phyloP scores from a whole-genome alignment of 2,113 vertebrate genomes.

The Cervus canadensis region DNA sequence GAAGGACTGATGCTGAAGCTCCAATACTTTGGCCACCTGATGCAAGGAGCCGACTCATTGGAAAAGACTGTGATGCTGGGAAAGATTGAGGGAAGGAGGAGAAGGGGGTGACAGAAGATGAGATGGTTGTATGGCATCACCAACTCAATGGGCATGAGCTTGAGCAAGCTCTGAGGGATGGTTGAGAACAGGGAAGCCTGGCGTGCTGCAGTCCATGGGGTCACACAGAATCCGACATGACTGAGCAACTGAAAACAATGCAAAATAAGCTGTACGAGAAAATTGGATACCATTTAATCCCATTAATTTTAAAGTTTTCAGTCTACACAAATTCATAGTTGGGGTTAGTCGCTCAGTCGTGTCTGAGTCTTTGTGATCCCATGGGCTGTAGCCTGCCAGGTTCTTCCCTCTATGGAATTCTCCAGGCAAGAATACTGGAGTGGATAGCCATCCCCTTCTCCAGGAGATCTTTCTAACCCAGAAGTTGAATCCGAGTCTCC shows the following conservation, averaged over 20 bases:
- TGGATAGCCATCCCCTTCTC: neutral
- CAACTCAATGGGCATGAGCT: neutral
- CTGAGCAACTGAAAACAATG: neutral
- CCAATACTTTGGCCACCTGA: neutral
- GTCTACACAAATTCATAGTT: neutral
- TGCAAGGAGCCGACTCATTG: accelerated
- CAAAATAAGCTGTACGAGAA: neutral
- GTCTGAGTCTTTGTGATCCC: neutral
- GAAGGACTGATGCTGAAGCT: neutral
- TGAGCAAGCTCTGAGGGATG: neutral
- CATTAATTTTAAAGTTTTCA: neutral
- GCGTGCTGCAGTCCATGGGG: neutral
- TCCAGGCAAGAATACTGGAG: neutral
- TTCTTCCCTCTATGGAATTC: neutral
- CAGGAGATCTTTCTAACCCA: neutral
- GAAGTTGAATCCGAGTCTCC: neutral
- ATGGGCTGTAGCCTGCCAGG: neutral
- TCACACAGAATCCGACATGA: neutral
- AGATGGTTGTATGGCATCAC: neutral
- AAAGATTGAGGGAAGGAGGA: neutral
- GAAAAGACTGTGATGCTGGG: neutral
- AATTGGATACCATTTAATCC: neutral
- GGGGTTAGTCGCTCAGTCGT: neutral
- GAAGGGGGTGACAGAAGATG: neutral
- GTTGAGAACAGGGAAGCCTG: neutral